Base-by-base conservation (phyloP, 1,140 invertebrate species). In the Brachionus asplanchnoidis region DNA sequence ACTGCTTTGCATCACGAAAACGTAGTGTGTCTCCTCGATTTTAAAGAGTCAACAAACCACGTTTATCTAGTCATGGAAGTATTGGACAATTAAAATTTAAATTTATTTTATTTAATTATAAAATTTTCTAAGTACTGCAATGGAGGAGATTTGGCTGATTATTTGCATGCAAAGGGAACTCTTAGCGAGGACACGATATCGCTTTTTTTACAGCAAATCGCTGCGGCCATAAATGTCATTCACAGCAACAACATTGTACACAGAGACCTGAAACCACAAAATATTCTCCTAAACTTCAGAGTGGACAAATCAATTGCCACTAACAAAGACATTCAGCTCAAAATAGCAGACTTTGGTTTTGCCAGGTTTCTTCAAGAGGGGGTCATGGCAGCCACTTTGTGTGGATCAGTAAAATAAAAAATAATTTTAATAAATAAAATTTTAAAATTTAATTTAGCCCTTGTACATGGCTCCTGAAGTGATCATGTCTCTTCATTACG, bases 381-480 rank as follows among this genome's bases (percentile, higher is more conserved):
- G 70, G 96, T 97, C 17, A 99, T 99, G 98, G 98, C 98, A 66
- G 97, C 96, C 68, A 99, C 98, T 44, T 91, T 99, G 2, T 99
- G 98, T 90, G 98, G 97, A 20, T 99, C 97, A 44, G 79, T 82
- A 66, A 80, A n/a, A 17, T 12, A 12, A 50, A 7, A 17, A 26
- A 17, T 26, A 11, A 65, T 0, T 28, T 8, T 12, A 4, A 4
- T 82, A 5, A 1, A 44, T n/a, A 26, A 65, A 9, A 65, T 23
- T 7, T 32, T 6, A n/a, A 17, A 56, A 53, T 82, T 65, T 65
- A 44, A 23, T 14, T 11, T 46, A 82, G 82, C 98, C 98, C 3
- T 99, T 99, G 97, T 99, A 99, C 88, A 99, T 99, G 97, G 97
- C 97, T 40, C 97, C 97, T 1, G 97, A 99, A 92, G 97, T 99